phyloP scores from a whole-genome alignment of 2,797 vertebrate genomes.

The Gallirallus australis region DNA sequence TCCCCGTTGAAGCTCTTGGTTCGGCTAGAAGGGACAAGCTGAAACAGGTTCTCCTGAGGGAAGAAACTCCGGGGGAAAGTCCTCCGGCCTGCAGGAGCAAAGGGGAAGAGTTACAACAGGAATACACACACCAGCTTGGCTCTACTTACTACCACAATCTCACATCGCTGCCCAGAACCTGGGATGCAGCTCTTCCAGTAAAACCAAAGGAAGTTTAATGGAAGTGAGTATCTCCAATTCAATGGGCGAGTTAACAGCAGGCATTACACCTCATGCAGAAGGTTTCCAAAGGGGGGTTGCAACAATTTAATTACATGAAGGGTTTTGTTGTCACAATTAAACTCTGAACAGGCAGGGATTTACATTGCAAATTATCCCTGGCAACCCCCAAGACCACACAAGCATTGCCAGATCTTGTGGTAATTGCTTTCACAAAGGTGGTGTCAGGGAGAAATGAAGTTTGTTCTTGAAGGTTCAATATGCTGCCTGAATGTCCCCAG shows the following conservation, averaged over 20 bases:
- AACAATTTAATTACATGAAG: not conserved
- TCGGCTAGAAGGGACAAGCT: constrained; percentile 89
- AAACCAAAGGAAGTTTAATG: not conserved
- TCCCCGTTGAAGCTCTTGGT: constrained; percentile 90
- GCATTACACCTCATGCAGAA: not conserved
- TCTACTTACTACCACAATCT: not conserved
- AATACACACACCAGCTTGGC: not conserved
- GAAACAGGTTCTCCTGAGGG: constrained; percentile 90
- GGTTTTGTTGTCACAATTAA: not conserved
- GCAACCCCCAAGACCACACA: not conserved
- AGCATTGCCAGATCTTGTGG: not conserved
- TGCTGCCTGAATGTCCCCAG: not conserved
- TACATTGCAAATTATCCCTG: not conserved
- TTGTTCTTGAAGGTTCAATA: not conserved
- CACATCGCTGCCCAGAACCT: not conserved
- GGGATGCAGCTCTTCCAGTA: not conserved
- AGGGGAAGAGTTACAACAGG: not conserved
- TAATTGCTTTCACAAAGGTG: not conserved
- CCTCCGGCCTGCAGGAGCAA: constrained; percentile 81
- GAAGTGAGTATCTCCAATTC: not conserved
- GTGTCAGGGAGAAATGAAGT: not conserved
- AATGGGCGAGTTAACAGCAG: not conserved
- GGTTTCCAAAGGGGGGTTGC: not conserved
- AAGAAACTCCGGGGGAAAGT: constrained; percentile 93
- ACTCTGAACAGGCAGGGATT: not conserved